Conservation (phyloP, 2,888 invertebrate genomes). For the Alloplasta piceator region DNA sequence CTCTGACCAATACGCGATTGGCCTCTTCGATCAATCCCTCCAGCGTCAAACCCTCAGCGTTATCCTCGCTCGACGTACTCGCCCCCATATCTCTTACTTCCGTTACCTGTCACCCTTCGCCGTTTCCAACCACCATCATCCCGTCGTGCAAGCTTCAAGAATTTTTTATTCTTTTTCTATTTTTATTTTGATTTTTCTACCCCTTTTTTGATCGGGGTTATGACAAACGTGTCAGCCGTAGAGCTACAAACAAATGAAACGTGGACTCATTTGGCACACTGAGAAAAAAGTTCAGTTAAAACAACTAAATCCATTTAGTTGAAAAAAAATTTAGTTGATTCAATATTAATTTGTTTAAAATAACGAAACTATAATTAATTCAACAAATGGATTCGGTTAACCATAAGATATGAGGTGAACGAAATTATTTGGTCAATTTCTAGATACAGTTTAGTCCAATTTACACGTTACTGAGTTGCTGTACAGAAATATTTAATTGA, state of each 20-base stretch:
- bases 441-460: no score
- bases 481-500: no score
- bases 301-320: no score
- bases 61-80: constrained; percentile 47
- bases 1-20: constrained; percentile 63
- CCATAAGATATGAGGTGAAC: no score
- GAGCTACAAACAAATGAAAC: constrained; percentile 28
- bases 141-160: neutral
- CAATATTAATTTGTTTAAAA: no score
- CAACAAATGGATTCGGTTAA: no score
- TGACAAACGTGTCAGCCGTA: constrained; percentile 43
- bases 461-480: no score
- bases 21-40: constrained; percentile 64
- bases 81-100: constrained; percentile 57
- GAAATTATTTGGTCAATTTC: no score
- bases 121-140: constrained; percentile 20
- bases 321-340: no score
- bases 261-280: neutral
- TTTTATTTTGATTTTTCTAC: neutral
- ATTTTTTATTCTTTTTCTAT: no score
- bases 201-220: constrained; percentile 11
- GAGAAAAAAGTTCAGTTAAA: no score
- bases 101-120: constrained; percentile 8
- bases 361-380: no score
- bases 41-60: constrained; percentile 53